Conservation (phyloP, 2,888 invertebrate genomes). For the Calliscelio sp. region DNA sequence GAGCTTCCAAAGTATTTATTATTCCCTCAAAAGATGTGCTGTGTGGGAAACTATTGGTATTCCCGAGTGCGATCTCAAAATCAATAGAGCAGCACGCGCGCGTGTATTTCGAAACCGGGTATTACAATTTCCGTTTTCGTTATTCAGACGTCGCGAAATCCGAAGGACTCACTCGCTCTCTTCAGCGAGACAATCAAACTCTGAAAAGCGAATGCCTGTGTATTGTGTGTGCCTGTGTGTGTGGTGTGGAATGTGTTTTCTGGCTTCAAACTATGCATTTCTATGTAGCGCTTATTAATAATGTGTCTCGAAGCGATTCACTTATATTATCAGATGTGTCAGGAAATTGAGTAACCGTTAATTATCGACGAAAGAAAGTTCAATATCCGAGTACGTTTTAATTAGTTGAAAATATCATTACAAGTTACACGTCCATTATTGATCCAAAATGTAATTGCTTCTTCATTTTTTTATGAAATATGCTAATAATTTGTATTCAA, state of each 20-base stretch:
- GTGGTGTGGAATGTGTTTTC: background rate
- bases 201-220: conserved; percentile 32
- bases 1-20: too few relatives aligned
- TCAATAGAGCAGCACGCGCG: conserved; percentile 34
- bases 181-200: conserved; percentile 37
- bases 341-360: conserved; percentile 52
- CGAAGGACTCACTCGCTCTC: conserved; percentile 37
- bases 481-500: too few relatives aligned
- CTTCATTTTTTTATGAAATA: background rate
- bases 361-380: conserved; percentile 40
- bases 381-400: conserved; percentile 43
- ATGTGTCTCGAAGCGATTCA: conserved; percentile 16
- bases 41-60: background rate
- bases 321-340: conserved; percentile 31
- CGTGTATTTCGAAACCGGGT: conserved; percentile 40
- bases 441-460: background rate
- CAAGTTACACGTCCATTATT: background rate
- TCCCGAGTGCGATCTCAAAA: conserved; percentile 15
- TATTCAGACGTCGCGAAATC: conserved; percentile 36
- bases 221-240: conserved; percentile 21
- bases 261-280: conserved; percentile 10
- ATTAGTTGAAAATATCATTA: conserved; percentile 35
- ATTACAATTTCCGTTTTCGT: conserved; percentile 51
- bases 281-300: conserved; percentile 34
- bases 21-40: too few relatives aligned